Conservation (phyloP, 2,888 invertebrate species). For the Ferrisia virgata region DNA sequence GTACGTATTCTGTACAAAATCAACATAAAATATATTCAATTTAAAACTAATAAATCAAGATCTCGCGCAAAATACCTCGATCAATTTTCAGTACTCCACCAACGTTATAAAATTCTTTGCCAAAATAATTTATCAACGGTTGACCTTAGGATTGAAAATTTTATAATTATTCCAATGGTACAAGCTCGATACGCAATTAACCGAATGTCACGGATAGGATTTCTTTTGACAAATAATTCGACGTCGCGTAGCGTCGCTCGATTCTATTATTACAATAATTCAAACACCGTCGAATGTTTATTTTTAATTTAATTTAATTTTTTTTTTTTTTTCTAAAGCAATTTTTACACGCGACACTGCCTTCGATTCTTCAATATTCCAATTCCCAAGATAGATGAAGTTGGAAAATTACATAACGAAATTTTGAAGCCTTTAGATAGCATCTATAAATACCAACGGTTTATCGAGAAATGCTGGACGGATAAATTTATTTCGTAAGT, state of each 20-base stretch:
- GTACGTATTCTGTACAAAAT: background rate
- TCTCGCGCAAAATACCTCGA: background rate
- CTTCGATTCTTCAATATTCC: no score
- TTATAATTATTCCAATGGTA: background rate
- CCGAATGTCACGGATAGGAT: background rate
- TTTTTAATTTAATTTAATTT: background rate
- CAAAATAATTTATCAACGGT: background rate
- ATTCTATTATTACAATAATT: background rate
- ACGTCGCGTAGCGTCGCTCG: no score
- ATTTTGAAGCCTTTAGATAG: no score
- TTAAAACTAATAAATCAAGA: background rate
- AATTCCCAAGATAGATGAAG: no score
- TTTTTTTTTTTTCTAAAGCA: background rate
- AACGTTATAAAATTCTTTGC: background rate
- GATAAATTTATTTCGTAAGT: no score
- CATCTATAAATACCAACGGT: no score
- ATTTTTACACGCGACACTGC: background rate
- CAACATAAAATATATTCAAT: background rate
- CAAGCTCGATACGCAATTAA: background rate
- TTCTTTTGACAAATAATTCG: background rate
- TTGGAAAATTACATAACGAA: no score
- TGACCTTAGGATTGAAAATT: constrained; percentile 4
- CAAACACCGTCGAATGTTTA: background rate
- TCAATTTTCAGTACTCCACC: background rate
- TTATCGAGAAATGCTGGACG: no score